Base-by-base conservation (phyloP, 2,888 invertebrate species). In the Heliconius ismenius region DNA sequence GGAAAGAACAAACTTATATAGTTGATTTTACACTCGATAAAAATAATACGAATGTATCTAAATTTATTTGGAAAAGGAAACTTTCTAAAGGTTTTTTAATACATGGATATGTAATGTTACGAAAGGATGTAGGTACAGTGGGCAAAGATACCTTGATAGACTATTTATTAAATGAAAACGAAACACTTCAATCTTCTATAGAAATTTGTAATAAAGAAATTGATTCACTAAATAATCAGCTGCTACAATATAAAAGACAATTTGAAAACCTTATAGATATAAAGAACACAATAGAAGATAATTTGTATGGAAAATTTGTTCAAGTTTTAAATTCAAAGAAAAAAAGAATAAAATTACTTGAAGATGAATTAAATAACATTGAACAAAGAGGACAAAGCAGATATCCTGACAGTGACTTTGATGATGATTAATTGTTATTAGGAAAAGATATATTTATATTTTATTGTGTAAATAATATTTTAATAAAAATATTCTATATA, bases 311-410 rank as follows among this genome's bases (percentile, higher is more conserved):
- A 15, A 91, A 90, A 78, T 93, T 93, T 88, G 81, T 89, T 0
- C 86, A 89, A 72, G 77, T 93, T 54, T 82, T 93, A 36, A 93
- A 93, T 83, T 82, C 87, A 18, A 93, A 93, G 79, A 93, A 93
- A 80, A 86, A 81, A 77, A 87, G 91, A 80, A 92, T 93, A 74
- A 79, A 86, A 67, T 64, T 88, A 13, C 83, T 94, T 36, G 90
- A 93, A 84, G 86, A 88, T 28, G 84, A 84, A 65, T 75, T 92
- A 69, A 81, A 83, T 21, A 74, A 63, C 36, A 64, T 70, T 79
- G 79, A 82, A 70, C 62, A 80, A 67, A 80, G 65, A 26, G n/a
- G 26, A 54, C 43, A 43, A 69, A 65, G 10, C 32, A 64, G 18
- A 68, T 6, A 24, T 68, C n/a, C 26, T 54, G 18, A 49, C 18